Base-by-base conservation (phyloP, 2,797 vertebrate genomes). In the Taenioides sp. region DNA sequence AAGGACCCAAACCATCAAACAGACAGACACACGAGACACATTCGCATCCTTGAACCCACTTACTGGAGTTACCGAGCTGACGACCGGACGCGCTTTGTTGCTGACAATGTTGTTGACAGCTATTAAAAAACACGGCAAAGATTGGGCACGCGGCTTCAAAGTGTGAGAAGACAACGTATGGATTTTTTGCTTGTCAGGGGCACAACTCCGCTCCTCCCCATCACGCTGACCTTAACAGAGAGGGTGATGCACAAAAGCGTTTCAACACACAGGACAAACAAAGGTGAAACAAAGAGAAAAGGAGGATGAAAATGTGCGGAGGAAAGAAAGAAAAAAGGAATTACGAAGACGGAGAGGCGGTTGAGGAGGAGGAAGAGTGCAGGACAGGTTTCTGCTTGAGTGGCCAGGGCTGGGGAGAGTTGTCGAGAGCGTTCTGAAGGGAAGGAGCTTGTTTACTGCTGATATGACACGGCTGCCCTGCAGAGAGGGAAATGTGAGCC, bases 391-490 rank as follows among this genome's bases (percentile, higher is more conserved):
- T 93, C 91, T 93, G 93, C 90, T 92, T 92, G 91, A 93, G 91
- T 92, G 92, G 87, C 90, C 91, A 91, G 83, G 85, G 90, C 86
- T 89, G 31, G 84, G 87, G 88, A 88, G 89, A 87, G 89, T 90
- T 88, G 90, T 90, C 79, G 86, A 90, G 89, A 66, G 86, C 83
- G 85, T 88, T 90, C 89, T 91, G 91, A 92, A 91, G 90, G 91
- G 89, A 92, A 91, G 87, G 86, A 92, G 93, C 93, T 94, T 94
- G 94, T 95, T 95, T 94, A 94, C 93, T 88, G 92, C 92, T 92
- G 93, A 93, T 92, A 94, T 94, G 93, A 94, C 94, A 93, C 87
- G 89, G 91, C 92, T 92, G 93, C 91, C 93, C 93, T 92, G 93
- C 92, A 90, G 93, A 93, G 91, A 90, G 89, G 91, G 92, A 94